Evolutionary conservation across 2,797 vertebrate genomes (phyloP).

Genomic region (Sebastes iracundus): DNA sequence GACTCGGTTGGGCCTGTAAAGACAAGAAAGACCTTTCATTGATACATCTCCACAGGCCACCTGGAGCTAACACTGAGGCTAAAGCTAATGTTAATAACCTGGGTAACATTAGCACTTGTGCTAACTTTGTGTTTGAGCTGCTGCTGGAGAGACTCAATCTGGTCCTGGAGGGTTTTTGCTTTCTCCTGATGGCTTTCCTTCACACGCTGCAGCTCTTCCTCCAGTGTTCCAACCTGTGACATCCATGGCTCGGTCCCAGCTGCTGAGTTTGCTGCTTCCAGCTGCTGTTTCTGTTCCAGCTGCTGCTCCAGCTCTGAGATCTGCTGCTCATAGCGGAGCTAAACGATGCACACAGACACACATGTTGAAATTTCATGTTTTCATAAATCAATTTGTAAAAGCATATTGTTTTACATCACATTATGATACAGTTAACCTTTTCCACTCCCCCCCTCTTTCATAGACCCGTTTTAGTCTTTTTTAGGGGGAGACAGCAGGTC

Average conservation of each 20-base stretch:
- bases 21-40: neutral
- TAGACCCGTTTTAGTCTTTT: too few relatives aligned
- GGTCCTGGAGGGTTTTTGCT: constrained; percentile 79
- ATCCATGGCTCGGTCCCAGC: constrained; percentile 26
- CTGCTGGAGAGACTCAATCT: constrained; percentile 84
- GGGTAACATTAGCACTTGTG: neutral
- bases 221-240: constrained; percentile 56
- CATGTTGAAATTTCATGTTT: neutral
- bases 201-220: constrained; percentile 79
- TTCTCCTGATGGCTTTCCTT: constrained; percentile 77
- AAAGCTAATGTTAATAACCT: neutral
- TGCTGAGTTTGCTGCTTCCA: constrained; percentile 36
- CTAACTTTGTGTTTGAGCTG: constrained; percentile 75
- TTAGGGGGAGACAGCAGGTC: too few relatives aligned
- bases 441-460: too few relatives aligned
- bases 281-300: constrained; percentile 75
- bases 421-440: neutral
- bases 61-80: neutral
- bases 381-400: neutral
- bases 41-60: neutral
- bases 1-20: constrained; percentile 54
- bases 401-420: neutral
- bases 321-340: constrained; percentile 93
- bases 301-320: constrained; percentile 88
- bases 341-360: constrained; percentile 4